Conservation (phyloP, 2,113 vertebrate genomes). For the Steatornis caripensis region DNA sequence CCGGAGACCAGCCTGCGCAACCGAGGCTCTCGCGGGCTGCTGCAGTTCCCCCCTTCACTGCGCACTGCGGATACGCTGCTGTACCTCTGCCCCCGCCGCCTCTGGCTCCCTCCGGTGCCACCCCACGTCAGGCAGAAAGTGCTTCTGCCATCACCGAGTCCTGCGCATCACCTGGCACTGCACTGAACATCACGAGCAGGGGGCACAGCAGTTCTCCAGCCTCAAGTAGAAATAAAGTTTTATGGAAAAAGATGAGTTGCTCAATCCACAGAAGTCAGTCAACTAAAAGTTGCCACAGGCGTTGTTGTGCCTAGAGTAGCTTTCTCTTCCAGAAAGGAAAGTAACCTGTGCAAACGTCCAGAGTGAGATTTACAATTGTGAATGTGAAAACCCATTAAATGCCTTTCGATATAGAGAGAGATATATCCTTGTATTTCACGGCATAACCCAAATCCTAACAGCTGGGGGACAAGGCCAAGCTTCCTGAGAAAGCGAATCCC, state of each 20-base stretch:
- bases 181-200: neutral
- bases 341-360: neutral
- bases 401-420: neutral
- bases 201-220: neutral
- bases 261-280: neutral
- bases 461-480: neutral
- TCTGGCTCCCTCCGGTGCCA: neutral
- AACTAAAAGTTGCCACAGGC: neutral
- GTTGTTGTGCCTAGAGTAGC: neutral
- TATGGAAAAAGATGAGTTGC: neutral
- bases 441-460: neutral
- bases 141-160: rapidly evolving
- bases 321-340: neutral
- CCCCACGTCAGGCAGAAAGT: neutral
- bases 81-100: too few species aligned
- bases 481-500: neutral
- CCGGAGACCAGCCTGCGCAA: too few species aligned
- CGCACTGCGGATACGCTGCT: too few species aligned
- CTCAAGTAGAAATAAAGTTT: neutral
- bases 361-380: neutral
- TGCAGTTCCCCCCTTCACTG: too few species aligned
- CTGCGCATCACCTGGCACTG: neutral
- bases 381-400: neutral
- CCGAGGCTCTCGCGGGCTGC: too few species aligned
- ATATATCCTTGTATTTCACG: neutral